A percentile compares a stretch with the other conserved stretches of the same genome.
These are phyloP conservation scores for Neomonachus schauinslandi DNA, from an alignment of 2,113 vertebrate genomes.

Conservation along the genomic window DNA sequence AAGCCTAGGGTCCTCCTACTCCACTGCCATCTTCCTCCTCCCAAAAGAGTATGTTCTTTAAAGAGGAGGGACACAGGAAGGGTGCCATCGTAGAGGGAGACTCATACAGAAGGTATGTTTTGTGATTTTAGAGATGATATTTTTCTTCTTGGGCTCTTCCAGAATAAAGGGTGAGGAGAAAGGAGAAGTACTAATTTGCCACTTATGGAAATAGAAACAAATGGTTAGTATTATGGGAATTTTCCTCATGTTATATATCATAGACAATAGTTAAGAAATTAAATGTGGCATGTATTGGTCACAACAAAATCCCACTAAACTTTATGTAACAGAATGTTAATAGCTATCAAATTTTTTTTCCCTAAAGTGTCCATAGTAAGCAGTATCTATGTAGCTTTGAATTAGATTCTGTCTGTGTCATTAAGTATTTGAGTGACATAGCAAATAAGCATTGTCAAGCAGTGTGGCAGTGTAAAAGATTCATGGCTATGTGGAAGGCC, in stretches of 20 bases:
- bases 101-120: neutral
- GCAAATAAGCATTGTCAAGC: conserved; percentile 38
- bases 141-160: neutral
- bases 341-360: neutral
- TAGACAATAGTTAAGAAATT: conserved; percentile 43
- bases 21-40: neutral
- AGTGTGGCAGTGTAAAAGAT: neutral
- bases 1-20: neutral
- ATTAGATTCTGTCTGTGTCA: neutral
- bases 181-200: neutral
- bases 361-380: neutral
- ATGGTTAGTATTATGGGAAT: neutral
- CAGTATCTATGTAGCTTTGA: neutral
- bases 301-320: neutral
- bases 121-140: neutral
- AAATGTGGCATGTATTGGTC: neutral
- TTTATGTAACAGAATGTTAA: neutral
- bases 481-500: neutral
- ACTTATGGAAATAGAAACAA: conserved; percentile 13
- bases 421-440: conserved; percentile 6
- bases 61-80: neutral
- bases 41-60: neutral
- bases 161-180: neutral
- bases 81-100: neutral
- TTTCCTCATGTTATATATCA: conserved; percentile 5